Base-by-base conservation (phyloP, 2,797 vertebrate genomes). In the Xyrichtys novacula region DNA sequence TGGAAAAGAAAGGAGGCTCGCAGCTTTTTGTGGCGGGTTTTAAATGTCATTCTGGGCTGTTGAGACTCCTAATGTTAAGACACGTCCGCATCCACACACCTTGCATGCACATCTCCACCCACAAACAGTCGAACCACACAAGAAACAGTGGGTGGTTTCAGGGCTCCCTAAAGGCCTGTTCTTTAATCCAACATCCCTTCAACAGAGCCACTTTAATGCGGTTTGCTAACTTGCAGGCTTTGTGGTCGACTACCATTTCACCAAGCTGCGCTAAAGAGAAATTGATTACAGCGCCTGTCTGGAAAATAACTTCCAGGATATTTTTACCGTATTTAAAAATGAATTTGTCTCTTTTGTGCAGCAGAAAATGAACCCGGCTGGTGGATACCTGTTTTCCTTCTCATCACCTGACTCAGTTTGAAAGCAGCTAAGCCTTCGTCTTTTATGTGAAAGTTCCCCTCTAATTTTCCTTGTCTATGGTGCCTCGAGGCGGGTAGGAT, bases 381-480 rank as follows among this genome's bases (percentile, higher is more conserved):
- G 46, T 74, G 72, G 88, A 79, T 91, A 93, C 89, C 91, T 92
- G 91, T 90, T 91, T 91, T 85, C 71, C 72, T 89, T 74, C 77
- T 83, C 77, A 85, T 92, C 90, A 92, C 90, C 91, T 92, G 89
- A 91, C 83, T 85, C 68, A 34, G 72, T 81, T 87, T 76, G 80
- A 87, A 87, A 78, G 70, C 78, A 81, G 83, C 85, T 87, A 83
- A 88, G 84, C 85, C 89, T 83, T 88, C 56, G 50, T 85, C 85
- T 90, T 93, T 91, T 89, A 92, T 92, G 91, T 87, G 90, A 91
- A 90, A 88, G 86, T 91, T 89, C 58, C 91, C 90, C 90, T 93
- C 84, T 92, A 93, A 93, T 92, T 93, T 93, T 87, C 81, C 83
- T 80, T 81, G 84, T 91, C 87, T 90, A 57, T 49, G 63, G 65